Conservation (phyloP, 2,113 vertebrate genomes). For the Merops nubicus region DNA sequence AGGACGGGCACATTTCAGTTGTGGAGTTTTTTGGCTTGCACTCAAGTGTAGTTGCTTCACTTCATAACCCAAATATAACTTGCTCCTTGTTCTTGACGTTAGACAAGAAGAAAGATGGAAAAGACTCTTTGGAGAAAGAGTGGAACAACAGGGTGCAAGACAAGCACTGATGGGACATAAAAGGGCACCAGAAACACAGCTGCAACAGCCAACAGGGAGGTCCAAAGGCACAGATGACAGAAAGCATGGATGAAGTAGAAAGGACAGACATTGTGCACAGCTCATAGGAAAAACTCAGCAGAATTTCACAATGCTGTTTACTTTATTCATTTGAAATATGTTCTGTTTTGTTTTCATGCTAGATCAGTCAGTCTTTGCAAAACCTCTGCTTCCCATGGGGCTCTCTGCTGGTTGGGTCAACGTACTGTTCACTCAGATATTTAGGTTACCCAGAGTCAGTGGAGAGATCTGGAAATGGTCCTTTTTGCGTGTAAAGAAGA, state of each 20-base stretch:
- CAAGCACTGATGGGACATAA: not conserved
- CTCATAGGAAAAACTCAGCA: not conserved
- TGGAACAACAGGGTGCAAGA: not conserved
- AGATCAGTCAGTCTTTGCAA: not conserved
- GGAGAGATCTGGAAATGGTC: not conserved
- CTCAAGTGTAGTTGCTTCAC: not conserved
- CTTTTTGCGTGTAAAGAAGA: not conserved
- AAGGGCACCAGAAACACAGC: not conserved
- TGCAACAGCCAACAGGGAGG: not conserved
- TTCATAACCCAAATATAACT: not conserved
- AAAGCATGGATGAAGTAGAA: not conserved
- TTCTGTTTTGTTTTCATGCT: not conserved
- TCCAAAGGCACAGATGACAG: not conserved
- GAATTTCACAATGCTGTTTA: not conserved
- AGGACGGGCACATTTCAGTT: not conserved
- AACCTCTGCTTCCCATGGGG: not conserved
- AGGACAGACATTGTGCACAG: not conserved
- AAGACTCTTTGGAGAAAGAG: not conserved
- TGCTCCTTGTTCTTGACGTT: not conserved
- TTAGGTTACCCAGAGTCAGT: not conserved
- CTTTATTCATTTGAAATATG: not conserved
- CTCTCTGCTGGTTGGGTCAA: not conserved
- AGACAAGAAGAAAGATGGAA: not conserved
- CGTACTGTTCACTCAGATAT: not conserved
- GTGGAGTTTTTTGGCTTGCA: not conserved